Base-by-base conservation (phyloP, 2,113 vertebrate genomes). In the Anoura caudifer region DNA sequence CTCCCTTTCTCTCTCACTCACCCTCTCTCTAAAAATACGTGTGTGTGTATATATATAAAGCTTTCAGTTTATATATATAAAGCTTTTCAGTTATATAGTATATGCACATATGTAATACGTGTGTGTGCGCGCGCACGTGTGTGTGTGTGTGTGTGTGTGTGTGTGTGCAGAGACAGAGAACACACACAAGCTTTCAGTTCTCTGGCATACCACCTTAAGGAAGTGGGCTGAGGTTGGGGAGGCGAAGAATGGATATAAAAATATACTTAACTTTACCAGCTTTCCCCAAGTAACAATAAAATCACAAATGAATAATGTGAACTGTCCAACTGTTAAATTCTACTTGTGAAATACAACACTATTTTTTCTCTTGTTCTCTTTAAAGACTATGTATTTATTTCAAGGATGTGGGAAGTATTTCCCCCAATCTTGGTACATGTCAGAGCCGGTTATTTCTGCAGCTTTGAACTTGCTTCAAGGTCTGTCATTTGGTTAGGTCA, bases 401-500 rank as follows among this genome's bases (percentile, higher is more conserved):
- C 75, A 91, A 95, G 97, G 97, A 91, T 95, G 97, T 94, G 70
- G 92, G 79, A 97, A 90, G 80, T 94, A 50, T 85, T 96, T 96
- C 79, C 95, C 38, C 14, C 94, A 91, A 97, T 97, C 96, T 97
- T 97, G 91, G 97, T 98, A 98, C 97, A 98, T 98, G 98, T 98
- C 97, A 96, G 94, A 97, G 97, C 97, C 97, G 97, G 98, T 98
- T 98, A 97, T 90, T 97, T 96, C 89, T 95, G 70, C 69, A 97
- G 98, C 98, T 98, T 98, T 98, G 98, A 98, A 98, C 98, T 98
- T 97, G 94, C 93, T 98, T 98, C 97, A 96, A 98, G 97, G 98
- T 98, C 97, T 98, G 97, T 98, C 97, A 98, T 98, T 98, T 98
- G 95, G 92, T 97, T 96, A 98, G 98, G 97, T 95, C 97, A 98